Evolutionary conservation across 1,140 invertebrate genomes (phyloP).

Genomic region (Polyergus mexicanus): DNA sequence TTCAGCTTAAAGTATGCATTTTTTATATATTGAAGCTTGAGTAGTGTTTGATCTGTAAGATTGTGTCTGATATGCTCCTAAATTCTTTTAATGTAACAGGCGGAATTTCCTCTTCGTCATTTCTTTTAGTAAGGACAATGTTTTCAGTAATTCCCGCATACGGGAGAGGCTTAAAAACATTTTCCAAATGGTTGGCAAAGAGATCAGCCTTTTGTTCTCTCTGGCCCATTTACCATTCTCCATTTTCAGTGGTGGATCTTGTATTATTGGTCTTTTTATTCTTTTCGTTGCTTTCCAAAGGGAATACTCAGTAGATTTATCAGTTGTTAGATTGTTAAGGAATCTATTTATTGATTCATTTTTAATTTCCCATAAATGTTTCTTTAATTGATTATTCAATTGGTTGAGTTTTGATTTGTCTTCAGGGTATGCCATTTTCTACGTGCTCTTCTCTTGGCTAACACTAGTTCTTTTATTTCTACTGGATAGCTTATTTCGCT

Average conservation of each 20-base stretch:
- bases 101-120: neutral
- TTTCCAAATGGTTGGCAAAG: neutral
- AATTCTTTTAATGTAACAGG: neutral
- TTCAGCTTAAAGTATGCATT: conserved; percentile 70
- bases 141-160: neutral
- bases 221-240: neutral
- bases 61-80: conserved; percentile 9
- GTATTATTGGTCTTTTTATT: neutral
- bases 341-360: neutral
- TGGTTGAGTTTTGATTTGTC: neutral
- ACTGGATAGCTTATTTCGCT: neutral
- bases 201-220: neutral
- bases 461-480: neutral
- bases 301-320: neutral
- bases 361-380: neutral
- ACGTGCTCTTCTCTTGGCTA: neutral
- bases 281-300: neutral
- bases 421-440: neutral
- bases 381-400: neutral
- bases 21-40: conserved; percentile 69
- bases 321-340: neutral
- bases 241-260: neutral
- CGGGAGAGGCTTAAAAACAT: neutral
- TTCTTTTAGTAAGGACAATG: neutral
- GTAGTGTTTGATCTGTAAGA: conserved; percentile 65